Evolutionary conservation across 2,113 vertebrate genomes (phyloP).

Genomic region (Anas platyrhynchos): DNA sequence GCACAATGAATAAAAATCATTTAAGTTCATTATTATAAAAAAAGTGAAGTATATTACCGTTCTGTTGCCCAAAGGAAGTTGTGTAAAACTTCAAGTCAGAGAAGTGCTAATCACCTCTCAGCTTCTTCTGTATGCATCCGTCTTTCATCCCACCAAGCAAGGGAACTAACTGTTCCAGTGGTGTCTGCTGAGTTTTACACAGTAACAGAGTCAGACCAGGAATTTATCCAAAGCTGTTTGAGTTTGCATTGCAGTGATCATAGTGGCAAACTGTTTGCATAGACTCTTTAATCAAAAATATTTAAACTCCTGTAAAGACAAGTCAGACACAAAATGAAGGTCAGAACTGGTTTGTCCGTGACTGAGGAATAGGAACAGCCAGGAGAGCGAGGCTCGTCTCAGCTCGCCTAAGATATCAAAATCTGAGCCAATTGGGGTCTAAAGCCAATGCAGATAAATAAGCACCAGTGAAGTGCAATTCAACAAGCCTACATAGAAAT

Average conservation of each 20-base stretch:
- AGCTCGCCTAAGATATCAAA: accelerated
- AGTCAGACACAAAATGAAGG: not conserved
- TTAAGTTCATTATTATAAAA: not conserved
- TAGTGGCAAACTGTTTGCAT: accelerated
- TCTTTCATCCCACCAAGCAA: not conserved
- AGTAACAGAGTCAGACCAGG: not conserved
- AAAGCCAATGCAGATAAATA: not conserved
- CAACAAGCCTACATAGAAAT: not conserved
- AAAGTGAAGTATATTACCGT: not conserved
- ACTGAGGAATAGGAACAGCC: not conserved
- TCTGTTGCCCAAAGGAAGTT: not conserved
- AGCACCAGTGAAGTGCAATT: accelerated
- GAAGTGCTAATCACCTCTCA: not conserved
- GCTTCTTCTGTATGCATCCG: not conserved
- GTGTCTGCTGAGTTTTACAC: accelerated
- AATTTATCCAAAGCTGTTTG: not conserved
- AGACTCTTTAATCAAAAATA: not conserved
- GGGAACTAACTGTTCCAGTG: not conserved
- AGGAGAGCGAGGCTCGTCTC: accelerated
- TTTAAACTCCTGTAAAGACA: not conserved
- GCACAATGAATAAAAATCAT: not conserved
- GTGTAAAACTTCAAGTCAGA: not conserved
- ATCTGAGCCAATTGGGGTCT: not conserved
- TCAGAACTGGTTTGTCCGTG: not conserved
- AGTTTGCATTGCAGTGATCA: not conserved